Evolutionary conservation across 2,113 vertebrate species (phyloP), one percentile per base, ranked within the genome.

Genomic region (Nycticebus coucang): DNA sequence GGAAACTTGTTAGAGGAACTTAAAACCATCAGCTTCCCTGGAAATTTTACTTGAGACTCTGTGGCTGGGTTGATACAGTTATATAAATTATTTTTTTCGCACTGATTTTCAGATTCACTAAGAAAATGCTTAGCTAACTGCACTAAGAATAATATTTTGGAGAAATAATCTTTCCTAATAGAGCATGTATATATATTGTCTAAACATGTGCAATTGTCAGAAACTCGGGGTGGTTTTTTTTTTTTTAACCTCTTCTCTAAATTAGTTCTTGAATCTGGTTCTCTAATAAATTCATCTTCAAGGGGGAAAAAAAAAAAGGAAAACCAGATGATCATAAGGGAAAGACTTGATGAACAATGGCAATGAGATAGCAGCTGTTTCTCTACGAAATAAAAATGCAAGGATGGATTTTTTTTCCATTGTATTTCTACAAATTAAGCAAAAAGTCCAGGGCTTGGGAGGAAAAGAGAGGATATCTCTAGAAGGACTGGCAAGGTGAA

Each of bases 1-100:
- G 45, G 45, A 50, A 50, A 79, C 13, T 83, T 94, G 50, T 77
- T 60, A 95, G 88, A 85, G 77, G 21, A 93, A 90, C 30, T n/a
- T 57, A 64, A 1, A 77, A 41, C 10, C 55, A 92, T 19, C 86
- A 62, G 17, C 59, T 84, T 10, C n/a, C 68, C 50, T 83, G 37
- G n/a, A 96, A 55, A 72, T 71, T 18, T 62, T n/a, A 14, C 66
- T 14, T 68, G 37, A 14, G 18, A 60, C 13, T 28, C n/a, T 5
- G 10, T 60, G 30, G 26, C 7, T 89, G 35, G 15, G 17, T 64
- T 75, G 11, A 87, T 26, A 77, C 26, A 22, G 41, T 53, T 64
- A 33, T 0, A 19, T 30, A 88, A 71, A 33, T 50, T 83, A 72
- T 37, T 71, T 22, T 82, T 92, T 93, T 92, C 53, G 83, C 79